A percentile compares a stretch with the other conserved stretches of the same genome.
phyloP scores from a whole-genome alignment of 2,888 invertebrate genomes.

The Hemicrepidius hirtus region DNA sequence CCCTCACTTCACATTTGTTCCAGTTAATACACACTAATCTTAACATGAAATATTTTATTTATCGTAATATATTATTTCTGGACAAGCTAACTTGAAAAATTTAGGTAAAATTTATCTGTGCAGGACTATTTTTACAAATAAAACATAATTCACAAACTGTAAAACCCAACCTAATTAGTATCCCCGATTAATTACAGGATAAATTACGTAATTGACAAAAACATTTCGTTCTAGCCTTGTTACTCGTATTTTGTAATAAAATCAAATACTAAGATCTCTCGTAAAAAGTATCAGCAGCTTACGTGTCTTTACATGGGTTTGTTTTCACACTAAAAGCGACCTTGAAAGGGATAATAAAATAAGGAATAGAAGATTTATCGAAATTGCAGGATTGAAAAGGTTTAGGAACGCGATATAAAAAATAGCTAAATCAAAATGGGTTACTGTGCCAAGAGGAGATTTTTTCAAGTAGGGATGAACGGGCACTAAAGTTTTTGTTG shows the following conservation, averaged over 20 bases:
- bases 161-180: no score
- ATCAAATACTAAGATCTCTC: no score
- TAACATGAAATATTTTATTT: not conserved
- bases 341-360: slow-evolving; percentile 8
- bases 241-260: no score
- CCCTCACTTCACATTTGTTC: slow-evolving; percentile 16
- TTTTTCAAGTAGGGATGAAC: not conserved
- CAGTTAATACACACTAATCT: slow-evolving; percentile 10
- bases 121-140: no score
- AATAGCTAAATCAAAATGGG: not conserved
- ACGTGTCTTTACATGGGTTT: not conserved
- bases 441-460: not conserved
- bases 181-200: no score
- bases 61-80: not conserved
- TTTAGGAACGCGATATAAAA: not conserved
- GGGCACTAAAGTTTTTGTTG: no score
- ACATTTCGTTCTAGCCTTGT: no score
- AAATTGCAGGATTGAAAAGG: slow-evolving; percentile 9
- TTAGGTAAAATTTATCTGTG: no score
- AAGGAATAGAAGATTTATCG: not conserved
- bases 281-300: not conserved
- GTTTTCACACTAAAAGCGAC: not conserved
- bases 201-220: no score
- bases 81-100: no score
- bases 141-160: no score